Base-by-base conservation (phyloP, 1,140 invertebrate genomes). In the Eupeodes corollae region DNA sequence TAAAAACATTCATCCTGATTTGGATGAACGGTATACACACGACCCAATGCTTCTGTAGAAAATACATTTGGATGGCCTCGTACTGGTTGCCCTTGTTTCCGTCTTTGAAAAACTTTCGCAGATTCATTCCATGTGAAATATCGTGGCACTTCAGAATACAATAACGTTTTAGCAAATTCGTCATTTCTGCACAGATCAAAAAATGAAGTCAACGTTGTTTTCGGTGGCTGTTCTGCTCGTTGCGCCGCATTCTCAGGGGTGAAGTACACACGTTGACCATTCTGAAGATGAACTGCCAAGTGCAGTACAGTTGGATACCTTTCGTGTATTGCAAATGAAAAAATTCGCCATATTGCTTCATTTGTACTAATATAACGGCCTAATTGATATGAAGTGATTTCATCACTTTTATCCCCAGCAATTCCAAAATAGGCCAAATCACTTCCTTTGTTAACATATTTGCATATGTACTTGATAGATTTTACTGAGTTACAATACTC, bases 371-470 rank as follows among this genome's bases (percentile, higher is more conserved):
- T 56, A 56, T 73, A 73, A n/a, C 71, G 16, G 13, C 62, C 68
- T 37, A 34, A 9, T n/a, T 34, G 33, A 53, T 59, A 70, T 14
- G 52, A 34, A 15, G 32, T 6, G 11, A 46, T 14, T 46, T 46
- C 44, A 35, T 46, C 44, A 21, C 33, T 6, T 37, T 13, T 6
- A 15, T 19, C 41, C 39, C 10, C 35, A 6, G 30, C 68, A 71
- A 55, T 70, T 70, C 42, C 61, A 71, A 39, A 72, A 41, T 10
- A 9, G 15, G 46, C 46, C 43, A 56, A 46, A 44, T 63, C 61
- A 32, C 52, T 55, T 8, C 66, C 68, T 59, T 71, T 70, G 44
- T 67, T 59, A 14, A 72, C 54, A 58, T 69, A 71, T 57, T 70
- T 71, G 42, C 61, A 71, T 32, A 73, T 59, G 42, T n/a, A n/a